Percentiles rank a stretch among this genome's conserved stretches.
phyloP scores from a whole-genome alignment of 2,797 vertebrate genomes.

The Cynodonichthys magdalenae region DNA sequence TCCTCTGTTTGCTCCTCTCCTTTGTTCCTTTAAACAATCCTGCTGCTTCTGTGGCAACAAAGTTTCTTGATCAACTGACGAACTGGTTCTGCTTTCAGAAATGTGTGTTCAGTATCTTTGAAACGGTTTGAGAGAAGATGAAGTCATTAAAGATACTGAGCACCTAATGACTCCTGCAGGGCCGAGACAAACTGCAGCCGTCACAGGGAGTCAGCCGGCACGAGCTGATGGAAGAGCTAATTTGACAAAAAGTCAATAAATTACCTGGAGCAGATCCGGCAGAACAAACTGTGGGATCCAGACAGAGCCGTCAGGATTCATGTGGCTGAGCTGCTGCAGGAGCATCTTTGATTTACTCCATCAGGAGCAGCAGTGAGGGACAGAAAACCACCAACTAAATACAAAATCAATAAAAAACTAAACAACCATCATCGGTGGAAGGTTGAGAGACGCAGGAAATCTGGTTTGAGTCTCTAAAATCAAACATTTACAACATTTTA shows the following conservation, averaged over 20 bases:
- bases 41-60: slow-evolving; percentile 48
- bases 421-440: no score
- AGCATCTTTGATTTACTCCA: background rate
- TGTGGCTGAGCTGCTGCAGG: slow-evolving; percentile 11
- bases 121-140: background rate
- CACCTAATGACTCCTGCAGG: slow-evolving; percentile 19
- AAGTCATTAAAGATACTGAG: slow-evolving; percentile 12
- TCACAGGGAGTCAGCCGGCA: slow-evolving; percentile 17
- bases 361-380: slow-evolving; percentile 3
- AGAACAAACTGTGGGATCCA: slow-evolving; percentile 51
- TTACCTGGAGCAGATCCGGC: slow-evolving; percentile 51
- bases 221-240: slow-evolving; percentile 58
- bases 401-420: background rate
- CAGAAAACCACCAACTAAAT: background rate
- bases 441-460: background rate
- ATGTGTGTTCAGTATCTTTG: slow-evolving; percentile 20
- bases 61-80: slow-evolving; percentile 50
- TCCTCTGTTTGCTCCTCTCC: slow-evolving; percentile 34
- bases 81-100: slow-evolving; percentile 38
- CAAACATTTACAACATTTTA: background rate
- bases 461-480: background rate
- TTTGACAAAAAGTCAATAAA: slow-evolving; percentile 59
- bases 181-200: slow-evolving; percentile 39
- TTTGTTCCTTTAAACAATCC: slow-evolving; percentile 31
- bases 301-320: slow-evolving; percentile 12